Conservation (phyloP, 2,113 vertebrate species). For the Mohoua ochrocephala region DNA sequence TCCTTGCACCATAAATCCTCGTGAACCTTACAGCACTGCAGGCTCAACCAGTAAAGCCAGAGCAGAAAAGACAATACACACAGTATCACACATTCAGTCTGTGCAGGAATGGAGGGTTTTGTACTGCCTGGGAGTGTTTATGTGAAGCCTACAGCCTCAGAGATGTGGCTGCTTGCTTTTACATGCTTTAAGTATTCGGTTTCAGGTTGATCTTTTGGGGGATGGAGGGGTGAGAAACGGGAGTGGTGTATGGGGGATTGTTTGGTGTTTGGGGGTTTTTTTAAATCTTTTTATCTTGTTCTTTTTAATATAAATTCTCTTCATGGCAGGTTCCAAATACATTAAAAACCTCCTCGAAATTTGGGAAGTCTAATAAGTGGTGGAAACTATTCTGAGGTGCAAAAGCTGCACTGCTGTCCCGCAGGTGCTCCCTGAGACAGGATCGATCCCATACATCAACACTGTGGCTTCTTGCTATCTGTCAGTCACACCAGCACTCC, state of each 20-base stretch:
- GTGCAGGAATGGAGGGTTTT: background rate
- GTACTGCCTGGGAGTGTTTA: background rate
- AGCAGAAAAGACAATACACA: background rate
- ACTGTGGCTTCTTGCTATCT: background rate
- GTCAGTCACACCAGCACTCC: background rate
- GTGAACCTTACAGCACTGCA: background rate
- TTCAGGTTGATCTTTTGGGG: background rate
- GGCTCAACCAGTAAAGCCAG: background rate
- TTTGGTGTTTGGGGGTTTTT: background rate
- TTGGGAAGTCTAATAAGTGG: background rate
- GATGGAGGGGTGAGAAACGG: background rate
- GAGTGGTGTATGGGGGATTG: too few species aligned
- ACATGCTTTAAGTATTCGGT: background rate
- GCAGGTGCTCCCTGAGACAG: background rate
- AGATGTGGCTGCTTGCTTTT: background rate
- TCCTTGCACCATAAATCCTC: background rate
- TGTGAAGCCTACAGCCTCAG: background rate
- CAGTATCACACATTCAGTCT: background rate
- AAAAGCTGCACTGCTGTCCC: background rate
- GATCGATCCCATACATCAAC: background rate
- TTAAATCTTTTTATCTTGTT: background rate
- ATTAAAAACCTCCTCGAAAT: background rate
- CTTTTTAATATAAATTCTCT: background rate
- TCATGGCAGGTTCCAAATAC: background rate
- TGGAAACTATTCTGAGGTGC: background rate